Percentiles rank a stretch among this genome's conserved stretches.
These are phyloP conservation scores for Plusia festucae DNA, from an alignment of 2,888 invertebrate species.

Conservation along the genomic window DNA sequence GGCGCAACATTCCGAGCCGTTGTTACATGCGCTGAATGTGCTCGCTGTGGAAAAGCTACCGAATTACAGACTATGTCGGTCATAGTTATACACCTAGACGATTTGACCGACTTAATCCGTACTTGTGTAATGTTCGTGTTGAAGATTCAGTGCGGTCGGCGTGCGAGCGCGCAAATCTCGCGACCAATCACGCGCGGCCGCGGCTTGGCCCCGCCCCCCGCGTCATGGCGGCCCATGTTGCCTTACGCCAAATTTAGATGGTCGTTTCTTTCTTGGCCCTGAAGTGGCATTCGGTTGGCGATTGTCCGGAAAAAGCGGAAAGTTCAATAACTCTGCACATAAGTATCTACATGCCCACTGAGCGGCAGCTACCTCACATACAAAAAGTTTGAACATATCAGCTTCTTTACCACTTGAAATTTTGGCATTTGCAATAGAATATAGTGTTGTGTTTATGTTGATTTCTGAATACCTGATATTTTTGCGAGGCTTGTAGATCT, in stretches of 20 bases:
- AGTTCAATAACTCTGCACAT: conserved; percentile 53
- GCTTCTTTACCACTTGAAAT: conserved; percentile 2
- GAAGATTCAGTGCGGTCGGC: conserved; percentile 68
- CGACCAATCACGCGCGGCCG: conserved; percentile 82
- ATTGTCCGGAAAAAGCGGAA: conserved; percentile 54
- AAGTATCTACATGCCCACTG: not conserved
- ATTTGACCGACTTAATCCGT: conserved; percentile 46
- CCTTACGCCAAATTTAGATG: conserved; percentile 86
- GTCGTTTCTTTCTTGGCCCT: conserved; percentile 70
- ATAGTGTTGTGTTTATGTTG: not conserved
- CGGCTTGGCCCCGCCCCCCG: conserved; percentile 78
- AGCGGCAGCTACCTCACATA: not conserved
- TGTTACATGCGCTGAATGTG: conserved; percentile 36
- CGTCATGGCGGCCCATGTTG: conserved; percentile 84
- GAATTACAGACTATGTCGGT: conserved; percentile 17
- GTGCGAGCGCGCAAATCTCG: conserved; percentile 74
- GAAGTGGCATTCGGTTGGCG: conserved; percentile 56
- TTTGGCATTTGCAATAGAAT: not conserved
- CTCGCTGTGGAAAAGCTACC: conserved; percentile 28
- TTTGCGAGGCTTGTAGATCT: not conserved
- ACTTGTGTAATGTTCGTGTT: conserved; percentile 58
- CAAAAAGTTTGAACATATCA: not conserved
- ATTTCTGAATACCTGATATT: not conserved
- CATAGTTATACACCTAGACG: conserved; percentile 35
- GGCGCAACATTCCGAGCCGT: conserved; percentile 61